Conservation (phyloP, 2,888 invertebrate species). For the Tryphoninae sp. region DNA sequence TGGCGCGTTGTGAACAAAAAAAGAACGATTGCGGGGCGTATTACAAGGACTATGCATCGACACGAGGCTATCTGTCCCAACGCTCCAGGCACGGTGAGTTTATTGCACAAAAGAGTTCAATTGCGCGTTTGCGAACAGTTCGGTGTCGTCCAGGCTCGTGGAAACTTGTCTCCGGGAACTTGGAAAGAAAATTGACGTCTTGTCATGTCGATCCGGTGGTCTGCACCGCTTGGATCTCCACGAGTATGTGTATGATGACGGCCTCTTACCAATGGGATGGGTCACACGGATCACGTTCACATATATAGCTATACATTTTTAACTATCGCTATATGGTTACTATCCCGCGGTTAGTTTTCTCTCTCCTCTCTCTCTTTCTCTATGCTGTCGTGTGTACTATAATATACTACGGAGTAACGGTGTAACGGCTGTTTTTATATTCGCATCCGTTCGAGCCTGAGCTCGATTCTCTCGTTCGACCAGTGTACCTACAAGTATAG, state of each 20-base stretch:
- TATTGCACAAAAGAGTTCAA: slow-evolving; percentile 36
- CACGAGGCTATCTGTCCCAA: slow-evolving; percentile 69
- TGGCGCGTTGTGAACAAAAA: slow-evolving; percentile 46
- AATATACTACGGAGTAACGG: slow-evolving; percentile 58
- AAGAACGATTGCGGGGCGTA: slow-evolving; percentile 53
- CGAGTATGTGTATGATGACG: slow-evolving; percentile 37
- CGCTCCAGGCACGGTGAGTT: slow-evolving; percentile 73
- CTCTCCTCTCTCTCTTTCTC: slow-evolving; percentile 11
- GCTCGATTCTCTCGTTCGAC: slow-evolving; percentile 30
- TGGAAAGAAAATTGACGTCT: slow-evolving; percentile 62
- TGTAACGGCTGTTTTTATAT: slow-evolving; percentile 61
- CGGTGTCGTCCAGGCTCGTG: background rate
- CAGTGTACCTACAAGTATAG: slow-evolving; percentile 15
- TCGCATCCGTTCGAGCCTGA: slow-evolving; percentile 53
- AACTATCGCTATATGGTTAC: slow-evolving; percentile 24
- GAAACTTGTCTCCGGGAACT: slow-evolving; percentile 5
- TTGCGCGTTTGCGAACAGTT: slow-evolving; percentile 65
- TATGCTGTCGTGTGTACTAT: background rate
- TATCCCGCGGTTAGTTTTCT: background rate
- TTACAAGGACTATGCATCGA: slow-evolving; percentile 71
- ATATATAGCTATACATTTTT: slow-evolving; percentile 2
- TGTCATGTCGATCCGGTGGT: slow-evolving; percentile 62
- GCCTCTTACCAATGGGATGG: slow-evolving; percentile 61
- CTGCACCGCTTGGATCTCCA: slow-evolving; percentile 11
- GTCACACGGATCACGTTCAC: slow-evolving; percentile 56